Evolutionary conservation across 2,113 vertebrate genomes (phyloP).

Genomic region (Myodes glareolus): DNA sequence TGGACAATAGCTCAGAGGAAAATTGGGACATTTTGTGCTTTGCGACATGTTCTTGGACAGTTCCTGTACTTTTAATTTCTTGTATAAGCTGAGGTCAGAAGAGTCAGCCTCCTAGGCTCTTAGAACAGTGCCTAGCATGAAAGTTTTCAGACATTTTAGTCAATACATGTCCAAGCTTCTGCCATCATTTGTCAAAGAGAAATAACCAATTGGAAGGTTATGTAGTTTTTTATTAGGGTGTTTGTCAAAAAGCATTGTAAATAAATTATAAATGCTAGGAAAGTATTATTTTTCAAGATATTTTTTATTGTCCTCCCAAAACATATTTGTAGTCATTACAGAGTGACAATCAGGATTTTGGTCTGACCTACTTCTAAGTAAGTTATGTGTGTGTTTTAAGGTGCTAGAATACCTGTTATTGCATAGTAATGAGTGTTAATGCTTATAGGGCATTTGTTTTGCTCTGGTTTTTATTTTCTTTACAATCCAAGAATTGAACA

Average conservation of each 20-base stretch:
- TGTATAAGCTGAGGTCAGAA: neutral
- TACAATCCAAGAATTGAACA: neutral
- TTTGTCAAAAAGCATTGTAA: slow-evolving; percentile 15
- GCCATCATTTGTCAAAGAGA: slow-evolving; percentile 16
- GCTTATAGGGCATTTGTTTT: neutral
- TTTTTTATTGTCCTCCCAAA: neutral
- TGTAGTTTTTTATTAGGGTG: slow-evolving; percentile 11
- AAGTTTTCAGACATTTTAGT: neutral
- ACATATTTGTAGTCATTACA: neutral
- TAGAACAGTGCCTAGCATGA: neutral
- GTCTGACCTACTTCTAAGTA: neutral
- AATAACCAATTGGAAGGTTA: neutral
- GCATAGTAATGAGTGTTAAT: neutral
- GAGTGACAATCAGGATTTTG: neutral
- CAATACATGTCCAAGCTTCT: neutral
- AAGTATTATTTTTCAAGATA: neutral
- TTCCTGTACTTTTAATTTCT: neutral
- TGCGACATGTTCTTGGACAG: neutral
- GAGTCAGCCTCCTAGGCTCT: neutral
- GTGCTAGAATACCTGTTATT: neutral
- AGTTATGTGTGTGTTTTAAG: slow-evolving; percentile 10
- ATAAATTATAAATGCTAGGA: neutral
- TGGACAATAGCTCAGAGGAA: neutral
- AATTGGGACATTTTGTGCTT: neutral
- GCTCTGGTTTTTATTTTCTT: neutral